Evolutionary conservation across 2,888 invertebrate species (phyloP), one percentile per base, ranked within the genome.

Genomic region (Bimastos eiseni): DNA sequence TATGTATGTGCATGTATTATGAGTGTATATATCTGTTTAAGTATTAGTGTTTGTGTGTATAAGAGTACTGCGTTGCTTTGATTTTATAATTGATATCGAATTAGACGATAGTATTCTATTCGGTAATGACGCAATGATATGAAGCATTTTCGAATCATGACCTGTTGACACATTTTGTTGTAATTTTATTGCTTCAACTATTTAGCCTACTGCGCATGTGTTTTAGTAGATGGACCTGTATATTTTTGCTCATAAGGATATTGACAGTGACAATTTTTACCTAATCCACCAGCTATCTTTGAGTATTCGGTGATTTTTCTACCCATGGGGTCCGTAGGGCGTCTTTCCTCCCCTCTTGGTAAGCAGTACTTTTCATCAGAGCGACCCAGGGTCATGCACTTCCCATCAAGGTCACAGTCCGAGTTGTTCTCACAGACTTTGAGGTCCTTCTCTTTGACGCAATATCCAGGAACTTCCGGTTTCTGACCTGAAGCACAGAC

Each of bases 381-480:
- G 21, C 49, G 36, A 33, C 83, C 49, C 86, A 37, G 21, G 37
- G 37, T 90, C 38, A 33, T 90, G 41, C 83, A 49, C 84, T 49
- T 89, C 30, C 88, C 55, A 33, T 90, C 55, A 11, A 49, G 33
- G 17, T 55, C 49, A 6, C 70, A 49, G 37, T 90, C 37, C 33
- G 37, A 34, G 55, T 90, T 90, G 37, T 24, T 90, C 83, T 90
- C 55, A 33, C 55, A 49, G 37, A 34, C 44, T 19, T 90, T 90
- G 0, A 49, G 44, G 55, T 55, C 55, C 24, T 90, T 90, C 21
- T 90, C 92, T 70, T 89, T 89, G 88, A 92, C 92, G 89, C 92
- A 92, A 90, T 92, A 91, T 2, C 92, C 92, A 38, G 92, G 92
- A 55, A 91, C 88, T 34, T 92, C 92, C 33, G 92, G 92, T 86